Evolutionary conservation across 1,140 invertebrate species (phyloP).

Genomic region (Trichoplusia ni): DNA sequence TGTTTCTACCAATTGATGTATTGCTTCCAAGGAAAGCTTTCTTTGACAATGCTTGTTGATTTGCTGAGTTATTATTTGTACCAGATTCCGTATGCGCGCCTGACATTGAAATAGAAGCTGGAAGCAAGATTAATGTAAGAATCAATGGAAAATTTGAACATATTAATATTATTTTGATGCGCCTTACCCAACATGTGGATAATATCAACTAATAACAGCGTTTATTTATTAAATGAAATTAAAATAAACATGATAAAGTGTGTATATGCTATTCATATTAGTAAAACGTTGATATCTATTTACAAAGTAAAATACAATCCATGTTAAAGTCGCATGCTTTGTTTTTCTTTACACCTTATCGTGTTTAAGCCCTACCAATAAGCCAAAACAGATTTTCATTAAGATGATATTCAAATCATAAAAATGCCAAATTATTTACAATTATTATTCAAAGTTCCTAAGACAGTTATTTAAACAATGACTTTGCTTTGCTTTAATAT

Average conservation of each 20-base stretch:
- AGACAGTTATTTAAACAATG: constrained; percentile 45
- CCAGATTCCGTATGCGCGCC: constrained; percentile 72
- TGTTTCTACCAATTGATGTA: constrained; percentile 72
- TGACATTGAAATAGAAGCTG: constrained; percentile 81
- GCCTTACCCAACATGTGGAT: too few relatives aligned
- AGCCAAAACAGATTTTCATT: constrained; percentile 36
- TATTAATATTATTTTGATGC: too few relatives aligned
- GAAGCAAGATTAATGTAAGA: constrained; percentile 40
- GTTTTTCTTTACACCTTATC: constrained; percentile 64
- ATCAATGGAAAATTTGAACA: background rate
- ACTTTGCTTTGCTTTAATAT: constrained; percentile 70
- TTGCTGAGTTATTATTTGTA: constrained; percentile 63
- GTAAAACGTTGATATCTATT: constrained; percentile 50
- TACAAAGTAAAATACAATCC: constrained; percentile 51
- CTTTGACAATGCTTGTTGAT: constrained; percentile 77
- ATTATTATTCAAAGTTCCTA: too few relatives aligned
- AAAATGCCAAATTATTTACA: constrained; percentile 67
- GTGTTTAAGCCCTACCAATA: constrained; percentile 58
- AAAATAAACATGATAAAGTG: constrained; percentile 73
- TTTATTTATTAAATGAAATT: too few relatives aligned
- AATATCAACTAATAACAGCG: too few relatives aligned
- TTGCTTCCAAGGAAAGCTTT: constrained; percentile 80
- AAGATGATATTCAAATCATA: constrained; percentile 41
- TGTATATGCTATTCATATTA: constrained; percentile 51
- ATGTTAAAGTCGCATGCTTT: constrained; percentile 64